Evolutionary conservation across 2,113 vertebrate genomes (phyloP), one percentile per base, ranked within the genome.

Genomic region (Jaculus jaculus): DNA sequence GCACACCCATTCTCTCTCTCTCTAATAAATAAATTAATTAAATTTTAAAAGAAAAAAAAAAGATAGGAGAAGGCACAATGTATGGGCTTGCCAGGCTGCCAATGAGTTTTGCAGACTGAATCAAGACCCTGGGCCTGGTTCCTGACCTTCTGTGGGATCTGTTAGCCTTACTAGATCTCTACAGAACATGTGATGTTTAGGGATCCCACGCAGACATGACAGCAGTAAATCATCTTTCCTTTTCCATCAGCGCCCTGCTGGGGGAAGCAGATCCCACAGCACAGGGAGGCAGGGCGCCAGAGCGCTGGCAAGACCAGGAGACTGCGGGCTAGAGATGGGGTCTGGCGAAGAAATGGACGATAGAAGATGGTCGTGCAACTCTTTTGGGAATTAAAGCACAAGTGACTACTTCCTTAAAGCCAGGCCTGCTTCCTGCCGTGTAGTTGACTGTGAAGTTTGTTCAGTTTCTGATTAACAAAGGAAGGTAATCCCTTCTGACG

Each of bases 81-180:
- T 61, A 37, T 28, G 58, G 37, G 28, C 47, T 47, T 79, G 54
- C 39, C 81, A 30, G 18, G 4, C 32, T 42, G 82, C 92, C 24
- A 7, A 28, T 28, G 32, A 58, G 84, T 54, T 93, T 92, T 79
- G 82, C 60, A 91, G 87, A 68, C 42, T n/a, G 69, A 82, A 58
- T 71, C 54, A 69, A 91, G 28, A 30, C 58, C 15, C 63, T 58
- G 61, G 73, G 58, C 23, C 61, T 17, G 71, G 61, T 37, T 71
- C 15, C 37, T 47, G 15, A 7, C 37, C 9, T 47, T 79, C 60
- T 81, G 51, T 54, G 69, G 30, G 20, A 5, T 32, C 32, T n/a
- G 15, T 47, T 82, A 82, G 32, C 54, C 23, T n/a, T 89, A 32
- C 54, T 47, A 42, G 68, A 37, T 84, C 73, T 9, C 30, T 39